These are phyloP conservation scores for Cottus gobio DNA, from an alignment of 2,113 vertebrate genomes.

Conservation along the genomic window DNA sequence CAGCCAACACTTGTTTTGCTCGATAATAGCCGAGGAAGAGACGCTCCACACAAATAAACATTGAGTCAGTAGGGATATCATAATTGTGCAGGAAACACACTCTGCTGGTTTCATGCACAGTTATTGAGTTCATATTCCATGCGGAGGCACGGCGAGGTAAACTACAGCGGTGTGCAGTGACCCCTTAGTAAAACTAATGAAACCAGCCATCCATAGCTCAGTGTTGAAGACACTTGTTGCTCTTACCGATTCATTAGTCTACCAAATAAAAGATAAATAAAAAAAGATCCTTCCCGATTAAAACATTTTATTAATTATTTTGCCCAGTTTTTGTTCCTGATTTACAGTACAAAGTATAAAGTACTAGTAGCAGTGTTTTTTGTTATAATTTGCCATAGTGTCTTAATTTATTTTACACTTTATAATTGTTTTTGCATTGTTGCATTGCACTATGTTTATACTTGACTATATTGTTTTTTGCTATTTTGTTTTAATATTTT, in stretches of 20 bases:
- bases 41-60: not conserved
- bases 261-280: not conserved
- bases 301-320: not conserved
- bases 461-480: not conserved
- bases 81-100: not conserved
- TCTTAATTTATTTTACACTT: not conserved
- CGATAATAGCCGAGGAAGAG: not conserved
- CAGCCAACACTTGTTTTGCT: not conserved
- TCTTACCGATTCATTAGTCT: conserved; percentile 5
- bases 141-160: not conserved
- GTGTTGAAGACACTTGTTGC: conserved; percentile 22
- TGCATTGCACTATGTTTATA: not conserved
- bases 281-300: not conserved
- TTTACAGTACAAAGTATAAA: not conserved
- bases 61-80: not conserved
- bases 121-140: not conserved
- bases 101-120: conserved; percentile 3
- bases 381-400: not conserved
- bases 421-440: not conserved
- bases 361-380: not conserved
- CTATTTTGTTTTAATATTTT: not conserved
- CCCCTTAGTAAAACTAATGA: conserved; percentile 1
- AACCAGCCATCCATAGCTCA: conserved; percentile 7
- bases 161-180: conserved; percentile 7
- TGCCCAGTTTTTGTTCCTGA: not conserved